phyloP scores from a whole-genome alignment of 2,888 invertebrate genomes.

The Hipparchia semele region DNA sequence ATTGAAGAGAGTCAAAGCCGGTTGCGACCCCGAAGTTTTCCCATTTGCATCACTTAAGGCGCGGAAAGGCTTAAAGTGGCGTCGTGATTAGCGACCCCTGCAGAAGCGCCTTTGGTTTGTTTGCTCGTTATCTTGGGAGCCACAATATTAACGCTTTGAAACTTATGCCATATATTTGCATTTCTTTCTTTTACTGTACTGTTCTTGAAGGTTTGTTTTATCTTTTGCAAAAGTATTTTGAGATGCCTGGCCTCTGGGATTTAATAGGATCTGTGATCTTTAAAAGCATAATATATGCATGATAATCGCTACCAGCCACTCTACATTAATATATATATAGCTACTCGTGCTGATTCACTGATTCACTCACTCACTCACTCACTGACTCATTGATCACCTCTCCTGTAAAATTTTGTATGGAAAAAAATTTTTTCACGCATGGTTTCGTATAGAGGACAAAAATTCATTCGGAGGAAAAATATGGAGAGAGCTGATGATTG shows the following conservation, averaged over 20 bases:
- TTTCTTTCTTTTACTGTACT: slow-evolving; percentile 16
- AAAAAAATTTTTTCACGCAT: too few relatives aligned
- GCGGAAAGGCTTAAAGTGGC: slow-evolving; percentile 66
- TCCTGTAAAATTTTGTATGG: too few relatives aligned
- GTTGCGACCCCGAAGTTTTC: slow-evolving; percentile 72
- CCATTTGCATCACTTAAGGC: slow-evolving; percentile 76
- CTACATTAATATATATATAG: too few relatives aligned
- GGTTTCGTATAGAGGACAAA: too few relatives aligned
- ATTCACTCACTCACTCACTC: too few relatives aligned
- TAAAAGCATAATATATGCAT: not conserved
- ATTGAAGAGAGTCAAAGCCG: slow-evolving; percentile 66
- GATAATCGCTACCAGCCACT: too few relatives aligned
- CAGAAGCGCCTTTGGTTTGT: slow-evolving; percentile 41
- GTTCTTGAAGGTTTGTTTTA: not conserved
- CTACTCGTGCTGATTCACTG: too few relatives aligned
- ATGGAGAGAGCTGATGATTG: too few relatives aligned
- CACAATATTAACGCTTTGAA: slow-evolving; percentile 33
- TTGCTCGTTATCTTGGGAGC: slow-evolving; percentile 36
- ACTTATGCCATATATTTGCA: slow-evolving; percentile 24
- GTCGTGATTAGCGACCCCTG: slow-evolving; percentile 60
- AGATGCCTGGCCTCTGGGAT: not conserved
- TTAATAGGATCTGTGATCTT: not conserved
- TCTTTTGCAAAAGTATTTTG: not conserved
- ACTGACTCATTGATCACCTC: too few relatives aligned
- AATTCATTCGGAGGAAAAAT: too few relatives aligned